Conservation (phyloP, 2,888 invertebrate genomes). For the Melanargia galathea region DNA sequence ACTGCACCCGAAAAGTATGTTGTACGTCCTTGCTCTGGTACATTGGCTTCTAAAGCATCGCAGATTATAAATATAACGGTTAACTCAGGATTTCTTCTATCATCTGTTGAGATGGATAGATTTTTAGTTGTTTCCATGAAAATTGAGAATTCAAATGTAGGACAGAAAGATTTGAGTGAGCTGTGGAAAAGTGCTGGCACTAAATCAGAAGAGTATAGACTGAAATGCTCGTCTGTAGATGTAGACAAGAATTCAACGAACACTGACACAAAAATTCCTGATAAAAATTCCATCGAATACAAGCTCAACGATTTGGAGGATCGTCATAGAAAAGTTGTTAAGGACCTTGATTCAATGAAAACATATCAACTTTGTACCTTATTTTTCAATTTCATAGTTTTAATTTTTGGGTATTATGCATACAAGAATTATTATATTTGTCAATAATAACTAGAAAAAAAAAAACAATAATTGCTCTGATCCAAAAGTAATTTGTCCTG, state of each 20-base stretch:
- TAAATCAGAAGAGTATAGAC: slow-evolving; percentile 83
- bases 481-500: too few relatives aligned
- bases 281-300: slow-evolving; percentile 30
- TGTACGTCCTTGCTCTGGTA: slow-evolving; percentile 91
- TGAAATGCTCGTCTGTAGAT: slow-evolving; percentile 54
- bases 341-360: slow-evolving; percentile 28
- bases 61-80: slow-evolving; percentile 85
- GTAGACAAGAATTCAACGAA: neutral
- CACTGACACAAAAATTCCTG: slow-evolving; percentile 3
- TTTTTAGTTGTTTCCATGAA: slow-evolving; percentile 90
- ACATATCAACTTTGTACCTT: slow-evolving; percentile 32
- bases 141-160: slow-evolving; percentile 72
- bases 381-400: slow-evolving; percentile 26
- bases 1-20: slow-evolving; percentile 95
- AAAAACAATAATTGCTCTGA: too few relatives aligned
- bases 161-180: slow-evolving; percentile 81
- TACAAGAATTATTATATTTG: slow-evolving; percentile 21
- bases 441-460: neutral
- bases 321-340: slow-evolving; percentile 29
- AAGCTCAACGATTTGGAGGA: slow-evolving; percentile 33
- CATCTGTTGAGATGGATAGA: slow-evolving; percentile 87
- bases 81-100: slow-evolving; percentile 84
- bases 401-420: slow-evolving; percentile 27
- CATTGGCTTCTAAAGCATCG: slow-evolving; percentile 82
- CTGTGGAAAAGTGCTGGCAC: slow-evolving; percentile 84